Base-by-base conservation (phyloP, 1,140 invertebrate genomes). In the Paramacrobiotus metropolitanus region DNA sequence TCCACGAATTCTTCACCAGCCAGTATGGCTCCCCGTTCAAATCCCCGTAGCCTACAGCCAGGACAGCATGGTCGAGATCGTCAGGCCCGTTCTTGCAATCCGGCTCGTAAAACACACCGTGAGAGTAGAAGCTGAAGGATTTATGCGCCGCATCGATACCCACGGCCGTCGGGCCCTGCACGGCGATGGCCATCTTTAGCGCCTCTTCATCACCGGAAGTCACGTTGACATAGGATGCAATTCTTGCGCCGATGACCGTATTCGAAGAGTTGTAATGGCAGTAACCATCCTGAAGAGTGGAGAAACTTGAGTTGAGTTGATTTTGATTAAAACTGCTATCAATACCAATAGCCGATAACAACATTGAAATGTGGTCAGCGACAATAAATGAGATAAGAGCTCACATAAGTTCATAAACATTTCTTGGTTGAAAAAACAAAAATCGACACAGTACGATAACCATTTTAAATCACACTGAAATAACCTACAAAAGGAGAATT, bases 1-100 rank as follows among this genome's bases (percentile, higher is more conserved):
- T 90, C 90, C 90, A 95, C 0, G 87, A 91, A 75, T 94, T 94
- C 75, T 93, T 93, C 1, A 94, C 74, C 30, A 93, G 74, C 89
- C 88, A 94, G 73, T 90, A 94, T 31, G 79, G 77, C 68, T 87
- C 74, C 1, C 84, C 85, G 67, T 84, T 80, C 15, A 91, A 73
- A n/a, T 75, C 79, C 15, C 90, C 90, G 74, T 87, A 95, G 2
- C 90, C 90, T 2, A 94, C 88, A 9, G 85, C 85, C 61, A 95
- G 72, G 1, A 94, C 89, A n/a, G 87, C 84, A 73, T 95, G 90
- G 76, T 94, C 88, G 2, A 93, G 71, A 48, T 78, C 74, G 29
- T 85, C 79, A 3, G 80, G 72, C 59, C 77, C 79, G 66, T 85
- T 87, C 40, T 21, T 85, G 82, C 83, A 85, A 61, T 81, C 71